Evolutionary conservation across 2,888 invertebrate species (phyloP).

Genomic region (Melanargia galathea): DNA sequence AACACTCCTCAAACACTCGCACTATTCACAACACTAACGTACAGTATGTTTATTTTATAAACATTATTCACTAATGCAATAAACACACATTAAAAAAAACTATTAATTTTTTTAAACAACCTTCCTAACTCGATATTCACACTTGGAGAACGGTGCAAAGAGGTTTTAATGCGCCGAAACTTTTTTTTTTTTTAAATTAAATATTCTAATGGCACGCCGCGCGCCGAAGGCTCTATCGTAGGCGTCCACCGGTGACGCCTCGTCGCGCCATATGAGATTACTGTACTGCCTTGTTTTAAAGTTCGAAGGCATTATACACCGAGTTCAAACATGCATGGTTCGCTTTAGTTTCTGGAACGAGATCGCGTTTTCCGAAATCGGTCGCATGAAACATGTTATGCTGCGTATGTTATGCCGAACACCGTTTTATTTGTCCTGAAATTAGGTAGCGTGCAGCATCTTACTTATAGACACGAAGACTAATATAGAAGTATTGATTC

Average conservation of each 20-base stretch:
- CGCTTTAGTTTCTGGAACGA: conserved; percentile 52
- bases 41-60: conserved; percentile 19
- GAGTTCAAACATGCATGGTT: conserved; percentile 56
- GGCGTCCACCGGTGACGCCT: conserved; percentile 69
- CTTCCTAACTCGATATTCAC: conserved; percentile 4
- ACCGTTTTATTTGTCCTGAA: conserved; percentile 64
- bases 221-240: conserved; percentile 56
- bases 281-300: conserved; percentile 51
- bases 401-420: conserved; percentile 57
- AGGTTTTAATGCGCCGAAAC: conserved; percentile 30
- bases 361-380: conserved; percentile 51
- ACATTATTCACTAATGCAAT: conserved; percentile 14
- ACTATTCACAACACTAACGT: conserved; percentile 28
- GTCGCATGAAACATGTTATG: conserved; percentile 52
- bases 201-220: conserved; percentile 47
- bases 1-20: conserved; percentile 20
- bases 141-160: not conserved
- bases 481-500: conserved; percentile 1
- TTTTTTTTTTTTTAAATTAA: conserved; percentile 41
- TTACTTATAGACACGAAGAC: not conserved
- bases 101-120: not conserved
- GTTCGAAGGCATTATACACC: conserved; percentile 53
- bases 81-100: conserved; percentile 7
- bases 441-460: conserved; percentile 43
- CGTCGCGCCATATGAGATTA: conserved; percentile 67